Evolutionary conservation across 37 sponge, comb jelly and placozoan species (phyloP), one percentile per base, ranked within the genome.

Genomic region (Mnemiopsis leidyi): DNA sequence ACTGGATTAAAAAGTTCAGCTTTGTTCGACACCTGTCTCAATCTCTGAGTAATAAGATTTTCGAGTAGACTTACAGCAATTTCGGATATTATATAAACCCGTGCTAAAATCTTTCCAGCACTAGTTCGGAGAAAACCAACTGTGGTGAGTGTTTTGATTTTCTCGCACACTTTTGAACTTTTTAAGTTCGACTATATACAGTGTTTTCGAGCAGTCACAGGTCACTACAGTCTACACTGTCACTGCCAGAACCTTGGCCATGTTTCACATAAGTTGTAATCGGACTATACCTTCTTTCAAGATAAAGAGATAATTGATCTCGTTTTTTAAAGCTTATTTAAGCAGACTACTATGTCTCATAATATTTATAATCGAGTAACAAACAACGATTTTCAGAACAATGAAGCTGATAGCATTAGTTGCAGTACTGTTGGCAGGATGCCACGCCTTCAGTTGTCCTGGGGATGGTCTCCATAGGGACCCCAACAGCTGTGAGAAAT

Each of bases 401-500:
- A 71, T 71, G 75, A 71, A 71, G n/a, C 3, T 71, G 75, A 71
- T 71, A 29, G 30, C 30, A 29, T n/a, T 71, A 28, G 30, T 71
- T 71, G 30, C 30, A 29, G 75, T 28, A 25, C 75, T 71, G 2
- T 25, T 71, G 30, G 75, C 30, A 28, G n/a, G 30, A 7, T 29
- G 25, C 75, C 30, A 7, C 3, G 75, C 75, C 75, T 71, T 23
- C 75, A 18, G 3, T 25, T 71, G 75, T 71, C 75, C 75, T 18
- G 75, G 75, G 75, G 75, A 71, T 71, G 75, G 75, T 18, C 5
- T 71, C n/a, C 30, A 29, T 25, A 71, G 75, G 75, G 75, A 71
- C 75, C 75, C 75, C 75, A 28, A n/a, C 21, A 71, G 30, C n/a
- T 71, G 75, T 71, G 75, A 71, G 75, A 71, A 71, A 71, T 71